Conservation (phyloP, 2,113 vertebrate species). For the Sorex araneus region DNA sequence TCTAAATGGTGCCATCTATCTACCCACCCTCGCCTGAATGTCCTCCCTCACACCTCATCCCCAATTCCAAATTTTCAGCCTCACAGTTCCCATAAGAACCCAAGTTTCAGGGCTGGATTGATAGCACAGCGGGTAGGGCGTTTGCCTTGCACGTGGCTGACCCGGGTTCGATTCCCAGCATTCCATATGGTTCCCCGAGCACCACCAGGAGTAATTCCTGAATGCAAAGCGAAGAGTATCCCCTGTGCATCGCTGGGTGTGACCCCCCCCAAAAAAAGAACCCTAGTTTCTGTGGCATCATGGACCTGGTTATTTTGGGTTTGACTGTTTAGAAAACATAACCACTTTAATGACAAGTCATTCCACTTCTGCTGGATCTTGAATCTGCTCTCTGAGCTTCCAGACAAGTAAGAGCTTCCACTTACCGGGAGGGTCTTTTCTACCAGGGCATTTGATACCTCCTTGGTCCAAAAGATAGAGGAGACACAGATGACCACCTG, state of each 20-base stretch:
- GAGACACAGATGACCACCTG: conserved; percentile 97
- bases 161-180: no score
- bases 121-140: no score
- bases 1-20: background rate
- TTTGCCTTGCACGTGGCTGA: no score
- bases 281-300: background rate
- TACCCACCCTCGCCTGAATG: background rate
- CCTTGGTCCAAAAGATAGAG: conserved; percentile 95
- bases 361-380: background rate
- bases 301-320: background rate
- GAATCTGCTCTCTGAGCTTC: background rate
- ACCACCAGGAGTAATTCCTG: no score
- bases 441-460: conserved; percentile 93
- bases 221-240: no score
- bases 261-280: no score
- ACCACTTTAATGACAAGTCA: background rate
- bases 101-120: no score
- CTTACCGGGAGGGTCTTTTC: conserved; percentile 91
- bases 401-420: conserved; percentile 21
- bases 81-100: background rate
- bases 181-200: no score
- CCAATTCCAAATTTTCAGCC: background rate
- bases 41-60: background rate
- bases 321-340: conserved; percentile 21
- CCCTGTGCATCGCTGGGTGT: no score